Conservation (phyloP, 2,888 invertebrate species). For the Spilosoma lubricipeda region DNA sequence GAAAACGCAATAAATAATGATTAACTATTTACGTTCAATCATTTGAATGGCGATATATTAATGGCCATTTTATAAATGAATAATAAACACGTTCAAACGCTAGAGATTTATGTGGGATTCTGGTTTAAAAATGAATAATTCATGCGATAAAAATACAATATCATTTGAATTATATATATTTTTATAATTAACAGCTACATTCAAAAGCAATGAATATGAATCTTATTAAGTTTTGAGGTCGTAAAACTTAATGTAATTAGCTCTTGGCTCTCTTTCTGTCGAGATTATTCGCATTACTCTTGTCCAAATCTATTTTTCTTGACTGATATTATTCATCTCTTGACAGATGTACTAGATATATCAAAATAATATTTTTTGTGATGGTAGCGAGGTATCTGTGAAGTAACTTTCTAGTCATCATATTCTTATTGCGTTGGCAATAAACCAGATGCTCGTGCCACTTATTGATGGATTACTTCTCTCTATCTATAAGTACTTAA, state of each 20-base stretch:
- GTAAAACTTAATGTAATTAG: neutral
- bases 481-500: neutral
- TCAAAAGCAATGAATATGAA: no score
- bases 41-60: neutral
- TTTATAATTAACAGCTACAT: conserved; percentile 1
- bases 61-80: conserved; percentile 5
- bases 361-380: neutral
- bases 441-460: neutral
- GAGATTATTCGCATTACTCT: neutral
- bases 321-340: neutral
- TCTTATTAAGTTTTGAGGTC: neutral
- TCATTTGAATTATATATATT: neutral
- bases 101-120: neutral
- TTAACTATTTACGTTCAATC: neutral
- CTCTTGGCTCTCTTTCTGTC: neutral
- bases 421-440: neutral
- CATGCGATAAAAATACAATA: neutral
- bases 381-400: neutral
- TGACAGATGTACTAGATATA: neutral
- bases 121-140: neutral
- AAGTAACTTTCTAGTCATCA: neutral
- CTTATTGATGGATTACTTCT: neutral
- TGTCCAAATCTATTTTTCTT: neutral
- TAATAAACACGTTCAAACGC: conserved; percentile 5
- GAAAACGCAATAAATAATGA: neutral